Evolutionary conservation across 2,113 vertebrate genomes (phyloP), one percentile per base, ranked within the genome.

Genomic region (Rhinolophus sinicus): DNA sequence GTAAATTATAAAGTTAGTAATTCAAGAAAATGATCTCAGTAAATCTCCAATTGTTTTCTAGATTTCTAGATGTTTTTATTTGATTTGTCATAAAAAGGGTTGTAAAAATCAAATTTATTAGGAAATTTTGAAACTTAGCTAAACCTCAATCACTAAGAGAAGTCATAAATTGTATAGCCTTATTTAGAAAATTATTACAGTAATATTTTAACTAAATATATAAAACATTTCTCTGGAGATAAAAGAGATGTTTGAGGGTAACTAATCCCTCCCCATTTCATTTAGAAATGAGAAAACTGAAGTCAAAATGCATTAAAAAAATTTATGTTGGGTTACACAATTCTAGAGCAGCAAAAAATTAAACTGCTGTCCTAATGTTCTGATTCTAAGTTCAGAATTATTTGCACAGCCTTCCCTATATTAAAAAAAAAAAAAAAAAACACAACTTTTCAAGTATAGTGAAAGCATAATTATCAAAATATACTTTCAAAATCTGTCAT

Each of bases 1-100:
- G 65, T 97, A 97, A 95, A 80, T 96, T 78, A 95, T 95, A 96
- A 58, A 85, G 70, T 73, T 95, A 90, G 80, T 92, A 97, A 47
- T 9, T 44, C 38, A 96, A 92, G 35, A 96, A 52, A 95, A 98
- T 84, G 83, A 95, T 93, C 94, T 96, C 87, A 88, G 47, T 64
- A 94, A 65, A 47, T 64, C 47, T 44, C 10, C 11, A 47, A 73
- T 26, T 85, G 21, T 52, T 96, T 12, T 0, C 72, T 18, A 96
- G 92, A 50, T 38, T 80, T 78, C 67, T 38, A 76, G 86, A 16
- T 89, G 92, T 90, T 72, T 33, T 94, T 18, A 58, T 96, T 96
- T 80, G 40, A 22, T 80, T 88, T 96, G 40, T 64, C 58, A 70
- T 58, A 64, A 73, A 97, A 97, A 93, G 65, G 30, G 30, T 72